These are phyloP conservation scores for Tringa solitaria DNA, from an alignment of 2,113 vertebrate species.

Conservation along the genomic window DNA sequence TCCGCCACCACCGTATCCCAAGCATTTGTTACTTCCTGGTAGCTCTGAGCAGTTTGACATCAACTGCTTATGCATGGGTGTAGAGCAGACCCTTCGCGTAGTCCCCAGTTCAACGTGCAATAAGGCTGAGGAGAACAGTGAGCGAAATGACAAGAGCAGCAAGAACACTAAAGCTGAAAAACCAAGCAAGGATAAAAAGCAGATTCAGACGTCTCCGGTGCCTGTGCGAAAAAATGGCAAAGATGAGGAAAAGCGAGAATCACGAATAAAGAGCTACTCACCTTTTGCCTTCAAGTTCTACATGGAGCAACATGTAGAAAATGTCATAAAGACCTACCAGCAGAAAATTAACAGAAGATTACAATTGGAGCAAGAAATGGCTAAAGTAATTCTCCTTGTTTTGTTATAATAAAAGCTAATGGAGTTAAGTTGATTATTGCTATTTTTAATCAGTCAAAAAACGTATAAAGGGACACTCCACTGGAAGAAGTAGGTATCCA, in stretches of 20 bases:
- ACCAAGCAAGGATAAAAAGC: constrained; percentile 89
- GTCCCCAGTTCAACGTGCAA: constrained; percentile 29
- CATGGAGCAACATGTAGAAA: constrained; percentile 99
- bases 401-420: background rate
- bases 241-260: constrained; percentile 95
- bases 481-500: background rate
- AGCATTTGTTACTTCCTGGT: constrained; percentile 82
- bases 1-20: constrained; percentile 93
- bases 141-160: constrained; percentile 77
- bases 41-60: constrained; percentile 76
- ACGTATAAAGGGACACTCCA: background rate
- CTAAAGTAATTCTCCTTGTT: constrained; percentile 80
- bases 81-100: constrained; percentile 73
- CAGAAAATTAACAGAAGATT: constrained; percentile 94
- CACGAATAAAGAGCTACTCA: constrained; percentile 96
- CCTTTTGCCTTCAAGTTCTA: constrained; percentile 98
- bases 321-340: constrained; percentile 96
- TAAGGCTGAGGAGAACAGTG: constrained; percentile 67
- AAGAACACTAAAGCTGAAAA: constrained; percentile 85
- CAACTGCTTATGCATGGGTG: constrained; percentile 72
- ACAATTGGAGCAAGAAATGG: constrained; percentile 98
- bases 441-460: background rate
- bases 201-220: constrained; percentile 95
- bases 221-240: constrained; percentile 88
- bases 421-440: background rate